Evolutionary conservation across 1,140 invertebrate species (phyloP).

Genomic region (Meloidogyne hapla): DNA sequence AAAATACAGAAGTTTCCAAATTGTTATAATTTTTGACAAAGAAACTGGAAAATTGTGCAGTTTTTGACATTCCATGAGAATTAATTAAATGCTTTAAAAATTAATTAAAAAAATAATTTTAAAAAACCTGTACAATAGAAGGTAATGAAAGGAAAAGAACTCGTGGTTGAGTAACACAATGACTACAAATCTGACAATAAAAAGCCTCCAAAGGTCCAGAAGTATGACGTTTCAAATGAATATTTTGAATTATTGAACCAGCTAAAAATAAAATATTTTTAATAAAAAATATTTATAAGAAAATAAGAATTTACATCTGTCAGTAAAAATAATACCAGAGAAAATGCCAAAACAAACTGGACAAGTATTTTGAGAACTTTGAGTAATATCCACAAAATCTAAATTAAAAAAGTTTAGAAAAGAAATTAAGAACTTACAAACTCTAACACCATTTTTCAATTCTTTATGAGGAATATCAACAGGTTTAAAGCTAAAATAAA

Average conservation of each 20-base stretch:
- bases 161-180: background rate
- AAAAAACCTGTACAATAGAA: background rate
- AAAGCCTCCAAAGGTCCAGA: background rate
- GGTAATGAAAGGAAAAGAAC: background rate
- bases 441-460: background rate
- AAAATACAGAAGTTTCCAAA: background rate
- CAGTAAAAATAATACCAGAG: background rate
- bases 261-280: background rate
- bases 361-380: background rate
- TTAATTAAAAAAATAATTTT: background rate
- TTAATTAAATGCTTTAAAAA: constrained; percentile 1
- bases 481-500: background rate
- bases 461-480: background rate
- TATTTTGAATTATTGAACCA: background rate
- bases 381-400: background rate
- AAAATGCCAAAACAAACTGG: background rate
- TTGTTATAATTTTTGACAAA: background rate
- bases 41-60: background rate
- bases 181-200: background rate
- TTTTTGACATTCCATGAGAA: background rate
- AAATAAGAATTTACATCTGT: background rate
- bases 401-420: background rate
- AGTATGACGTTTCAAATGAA: background rate
- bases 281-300: background rate
- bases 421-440: background rate